Evolutionary conservation across 2,113 vertebrate species (phyloP).

Genomic region (Odontesthes bonariensis): DNA sequence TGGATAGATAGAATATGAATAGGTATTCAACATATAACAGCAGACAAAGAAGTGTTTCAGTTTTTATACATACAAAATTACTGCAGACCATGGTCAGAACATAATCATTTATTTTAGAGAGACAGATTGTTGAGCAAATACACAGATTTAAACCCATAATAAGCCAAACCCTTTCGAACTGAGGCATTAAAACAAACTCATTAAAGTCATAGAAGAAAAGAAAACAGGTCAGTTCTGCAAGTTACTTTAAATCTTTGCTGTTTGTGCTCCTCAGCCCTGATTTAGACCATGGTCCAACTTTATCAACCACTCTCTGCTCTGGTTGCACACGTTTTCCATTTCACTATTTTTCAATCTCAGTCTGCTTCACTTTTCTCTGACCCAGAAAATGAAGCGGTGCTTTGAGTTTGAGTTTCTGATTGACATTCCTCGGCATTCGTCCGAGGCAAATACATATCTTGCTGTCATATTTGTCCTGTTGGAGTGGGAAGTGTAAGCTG

Average conservation of each 20-base stretch:
- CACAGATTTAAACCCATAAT: background rate
- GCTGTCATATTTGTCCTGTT: slow-evolving; percentile 54
- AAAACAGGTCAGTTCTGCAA: background rate
- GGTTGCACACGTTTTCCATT: slow-evolving; percentile 35
- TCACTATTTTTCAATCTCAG: slow-evolving; percentile 36
- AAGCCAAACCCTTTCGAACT: too few relatives aligned
- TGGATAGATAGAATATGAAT: too few relatives aligned
- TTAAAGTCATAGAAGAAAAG: background rate
- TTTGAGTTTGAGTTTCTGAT: slow-evolving; percentile 61
- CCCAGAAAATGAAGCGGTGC: slow-evolving; percentile 16
- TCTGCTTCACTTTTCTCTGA: slow-evolving; percentile 20
- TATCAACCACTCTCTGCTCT: slow-evolving; percentile 46
- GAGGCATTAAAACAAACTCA: background rate
- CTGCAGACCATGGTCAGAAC: too few relatives aligned
- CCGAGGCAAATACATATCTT: slow-evolving; percentile 32
- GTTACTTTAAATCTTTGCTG: slow-evolving; percentile 3
- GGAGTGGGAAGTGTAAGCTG: slow-evolving; percentile 46
- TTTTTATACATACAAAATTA: too few relatives aligned
- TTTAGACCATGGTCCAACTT: slow-evolving; percentile 40
- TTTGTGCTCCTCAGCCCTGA: slow-evolving; percentile 21
- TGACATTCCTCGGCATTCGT: slow-evolving; percentile 49
- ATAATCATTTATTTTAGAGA: background rate
- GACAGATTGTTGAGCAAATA: background rate
- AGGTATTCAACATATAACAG: too few relatives aligned
- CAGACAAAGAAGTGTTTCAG: too few relatives aligned